A percentile compares a stretch with the other conserved stretches of the same genome.
These are phyloP conservation scores for Drosophila punjabiensis DNA, from an alignment of 1,140 invertebrate species.

Conservation along the genomic window DNA sequence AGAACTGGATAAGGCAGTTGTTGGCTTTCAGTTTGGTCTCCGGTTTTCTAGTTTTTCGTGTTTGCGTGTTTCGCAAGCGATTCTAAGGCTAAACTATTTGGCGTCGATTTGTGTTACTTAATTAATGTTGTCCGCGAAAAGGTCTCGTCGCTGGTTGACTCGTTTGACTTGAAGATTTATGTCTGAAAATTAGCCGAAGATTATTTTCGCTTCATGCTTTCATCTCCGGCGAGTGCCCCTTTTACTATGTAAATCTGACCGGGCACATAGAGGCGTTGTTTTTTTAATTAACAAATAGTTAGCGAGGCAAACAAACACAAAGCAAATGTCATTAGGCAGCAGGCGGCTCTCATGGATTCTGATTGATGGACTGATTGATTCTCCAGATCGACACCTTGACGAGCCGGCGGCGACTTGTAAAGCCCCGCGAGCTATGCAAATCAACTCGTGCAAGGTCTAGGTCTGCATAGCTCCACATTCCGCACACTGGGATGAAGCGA, in stretches of 20 bases:
- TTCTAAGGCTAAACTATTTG: conserved; percentile 73
- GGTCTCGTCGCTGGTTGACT: conserved; percentile 29
- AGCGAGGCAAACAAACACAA: conserved; percentile 35
- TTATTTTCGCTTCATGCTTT: conserved; percentile 50
- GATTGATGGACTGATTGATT: conserved; percentile 74
- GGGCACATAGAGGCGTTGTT: conserved; percentile 18
- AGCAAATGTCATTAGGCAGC: conserved; percentile 47
- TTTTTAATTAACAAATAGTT: conserved; percentile 53
- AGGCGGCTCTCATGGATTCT: conserved; percentile 49
- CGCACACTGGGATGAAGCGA: conserved; percentile 48
- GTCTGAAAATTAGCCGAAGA: conserved; percentile 40
- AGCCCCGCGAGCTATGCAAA: conserved; percentile 43
- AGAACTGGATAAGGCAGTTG: conserved; percentile 61
- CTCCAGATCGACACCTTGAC: conserved; percentile 52
- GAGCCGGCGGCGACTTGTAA: conserved; percentile 53
- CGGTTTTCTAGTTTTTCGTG: conserved; percentile 67
- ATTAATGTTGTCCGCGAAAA: conserved; percentile 63
- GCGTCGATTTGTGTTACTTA: conserved; percentile 64
- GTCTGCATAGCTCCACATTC: conserved; percentile 38
- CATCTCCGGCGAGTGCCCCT: conserved; percentile 16
- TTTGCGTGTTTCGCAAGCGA: conserved; percentile 62
- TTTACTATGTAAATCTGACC: conserved; percentile 40
- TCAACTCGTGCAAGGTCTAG: conserved; percentile 75
- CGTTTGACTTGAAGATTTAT: conserved; percentile 63
- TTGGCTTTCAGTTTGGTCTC: conserved; percentile 17